A percentile compares a stretch with the other conserved stretches of the same genome.
These are phyloP conservation scores for Chaetura pelagica DNA, from an alignment of 2,113 vertebrate genomes.

Conservation along the genomic window DNA sequence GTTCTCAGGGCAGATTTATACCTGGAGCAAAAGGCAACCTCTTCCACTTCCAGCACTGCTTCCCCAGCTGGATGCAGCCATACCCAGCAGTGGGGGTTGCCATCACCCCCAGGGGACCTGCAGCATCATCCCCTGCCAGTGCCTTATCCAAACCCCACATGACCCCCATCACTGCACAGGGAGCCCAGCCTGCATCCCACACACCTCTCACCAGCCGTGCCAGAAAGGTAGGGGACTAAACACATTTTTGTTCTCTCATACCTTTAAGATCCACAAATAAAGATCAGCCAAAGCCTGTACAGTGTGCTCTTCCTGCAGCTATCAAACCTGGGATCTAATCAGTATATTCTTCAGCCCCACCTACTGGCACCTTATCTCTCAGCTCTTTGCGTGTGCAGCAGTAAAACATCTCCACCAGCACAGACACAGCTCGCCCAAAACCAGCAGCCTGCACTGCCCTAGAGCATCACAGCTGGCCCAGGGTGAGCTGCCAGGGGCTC, in stretches of 20 bases:
- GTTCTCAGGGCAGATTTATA: not conserved
- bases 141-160: not conserved
- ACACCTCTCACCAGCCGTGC: not conserved
- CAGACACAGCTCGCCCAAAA: not conserved
- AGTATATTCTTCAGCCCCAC: slow-evolving; percentile 37
- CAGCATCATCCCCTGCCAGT: not conserved
- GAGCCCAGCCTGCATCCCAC: not conserved
- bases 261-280: not conserved
- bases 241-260: fast-evolving
- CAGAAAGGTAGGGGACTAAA: not conserved
- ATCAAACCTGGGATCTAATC: not conserved
- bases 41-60: not conserved
- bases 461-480: not conserved
- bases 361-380: not conserved
- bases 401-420: not conserved
- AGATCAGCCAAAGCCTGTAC: not conserved
- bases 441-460: not conserved
- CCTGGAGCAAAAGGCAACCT: not conserved
- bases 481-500: not conserved
- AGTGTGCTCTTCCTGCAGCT: not conserved
- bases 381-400: not conserved
- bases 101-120: not conserved
- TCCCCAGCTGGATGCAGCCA: not conserved
- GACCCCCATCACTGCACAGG: no score
- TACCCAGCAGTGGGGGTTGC: not conserved